Percentiles rank a stretch among this genome's conserved stretches.
phyloP scores from a whole-genome alignment of 1,140 invertebrate species.

The Physella acuta region DNA sequence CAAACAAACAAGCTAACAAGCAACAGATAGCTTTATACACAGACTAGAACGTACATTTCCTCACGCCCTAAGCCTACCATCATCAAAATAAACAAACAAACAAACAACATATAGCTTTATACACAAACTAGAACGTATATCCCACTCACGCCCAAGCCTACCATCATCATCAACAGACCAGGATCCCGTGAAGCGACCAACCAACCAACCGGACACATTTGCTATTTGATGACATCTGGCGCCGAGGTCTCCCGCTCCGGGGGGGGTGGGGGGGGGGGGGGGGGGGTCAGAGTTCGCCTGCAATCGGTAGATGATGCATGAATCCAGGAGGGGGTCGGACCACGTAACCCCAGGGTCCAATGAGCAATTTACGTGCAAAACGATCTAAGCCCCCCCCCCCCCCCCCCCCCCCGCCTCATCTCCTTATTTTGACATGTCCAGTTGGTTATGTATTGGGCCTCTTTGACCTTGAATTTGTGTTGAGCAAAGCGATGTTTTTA shows the following conservation, averaged over 20 bases:
- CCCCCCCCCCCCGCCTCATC: no score
- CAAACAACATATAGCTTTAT: neutral
- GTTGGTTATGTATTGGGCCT: no score
- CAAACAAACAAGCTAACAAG: no score
- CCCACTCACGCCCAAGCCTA: neutral
- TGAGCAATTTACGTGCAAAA: no score
- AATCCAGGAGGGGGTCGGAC: no score
- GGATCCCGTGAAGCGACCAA: neutral
- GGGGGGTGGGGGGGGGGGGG: slow-evolving; percentile 4
- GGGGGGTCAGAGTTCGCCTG: neutral
- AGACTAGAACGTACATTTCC: neutral
- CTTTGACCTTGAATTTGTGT: no score
- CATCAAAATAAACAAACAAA: neutral
- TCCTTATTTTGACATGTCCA: no score
- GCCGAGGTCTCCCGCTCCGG: neutral
- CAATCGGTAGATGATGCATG: no score
- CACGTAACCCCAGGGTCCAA: no score
- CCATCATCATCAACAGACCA: neutral
- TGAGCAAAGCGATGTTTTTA: no score
- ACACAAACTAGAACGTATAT: neutral
- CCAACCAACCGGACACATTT: neutral
- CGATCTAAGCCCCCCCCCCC: no score
- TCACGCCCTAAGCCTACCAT: neutral
- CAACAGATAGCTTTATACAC: neutral
- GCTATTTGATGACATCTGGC: no score